Evolutionary conservation across 2,888 invertebrate genomes (phyloP), one percentile per base, ranked within the genome.

Genomic region (Pinctada fucata): DNA sequence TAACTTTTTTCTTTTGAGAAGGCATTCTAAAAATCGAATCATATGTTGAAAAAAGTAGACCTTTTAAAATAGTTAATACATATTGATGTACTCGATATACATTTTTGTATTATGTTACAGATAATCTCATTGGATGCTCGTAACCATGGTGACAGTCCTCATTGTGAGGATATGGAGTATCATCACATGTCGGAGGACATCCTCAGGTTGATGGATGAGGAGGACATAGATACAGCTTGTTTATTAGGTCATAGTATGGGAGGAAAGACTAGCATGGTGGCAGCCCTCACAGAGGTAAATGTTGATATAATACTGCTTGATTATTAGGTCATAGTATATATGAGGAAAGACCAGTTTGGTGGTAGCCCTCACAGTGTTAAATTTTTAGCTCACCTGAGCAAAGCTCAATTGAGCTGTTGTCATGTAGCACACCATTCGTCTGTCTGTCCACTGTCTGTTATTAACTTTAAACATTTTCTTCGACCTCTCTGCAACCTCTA

Each of bases 61-160:
- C n/a, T n/a, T n/a, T n/a, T n/a, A n/a, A n/a, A n/a, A n/a, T n/a
- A n/a, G n/a, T n/a, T n/a, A n/a, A n/a, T n/a, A n/a, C n/a, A n/a
- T n/a, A n/a, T n/a, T n/a, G n/a, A n/a, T n/a, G n/a, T n/a, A n/a
- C n/a, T n/a, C n/a, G n/a, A n/a, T n/a, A n/a, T n/a, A n/a, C n/a
- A n/a, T n/a, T n/a, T n/a, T n/a, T 52, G 58, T 52, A 52, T 5
- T 52, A 52, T 8, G 10, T 66, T 70, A 16, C 82, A 95, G 95
- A 93, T 97, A 0, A 94, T 97, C 82, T 94, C 96, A 4, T 94
- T 98, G 52, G 99, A 99, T 93, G 96, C 96, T 4, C 94, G 99
- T 90, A 99, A 99, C 93, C 99, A 99, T 93, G 99, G 99, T 0
- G 97, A 97, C 83, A 98, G 98, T 90, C 96, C 96, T 0, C 97